phyloP scores from a whole-genome alignment of 2,113 vertebrate species.

The Oreochromis tanganicae region DNA sequence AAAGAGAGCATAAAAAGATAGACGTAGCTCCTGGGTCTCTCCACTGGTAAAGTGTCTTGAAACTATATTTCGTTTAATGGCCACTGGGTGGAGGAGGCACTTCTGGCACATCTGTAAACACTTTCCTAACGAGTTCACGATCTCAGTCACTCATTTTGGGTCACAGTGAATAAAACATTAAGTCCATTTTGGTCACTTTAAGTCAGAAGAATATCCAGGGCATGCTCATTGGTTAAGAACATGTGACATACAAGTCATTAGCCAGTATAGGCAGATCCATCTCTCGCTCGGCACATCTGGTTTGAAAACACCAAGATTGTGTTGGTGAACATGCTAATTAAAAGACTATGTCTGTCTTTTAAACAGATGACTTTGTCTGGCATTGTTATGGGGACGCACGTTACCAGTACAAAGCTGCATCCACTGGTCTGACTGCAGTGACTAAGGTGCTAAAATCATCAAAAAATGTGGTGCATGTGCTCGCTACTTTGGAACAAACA shows the following conservation, averaged over 20 bases:
- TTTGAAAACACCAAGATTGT: neutral
- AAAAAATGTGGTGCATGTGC: neutral
- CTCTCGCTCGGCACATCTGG: neutral
- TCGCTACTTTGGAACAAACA: neutral
- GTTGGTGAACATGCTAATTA: neutral
- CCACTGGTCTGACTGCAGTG: neutral
- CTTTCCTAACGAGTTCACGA: neutral
- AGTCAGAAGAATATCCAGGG: neutral
- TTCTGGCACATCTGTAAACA: neutral
- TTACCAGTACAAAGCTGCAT: neutral
- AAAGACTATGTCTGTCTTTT: neutral
- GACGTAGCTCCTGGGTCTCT: neutral
- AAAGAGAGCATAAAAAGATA: fast-evolving
- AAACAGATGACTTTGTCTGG: neutral
- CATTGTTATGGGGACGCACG: fast-evolving
- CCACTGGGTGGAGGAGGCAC: neutral
- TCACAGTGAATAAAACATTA: neutral
- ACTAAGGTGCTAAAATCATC: neutral
- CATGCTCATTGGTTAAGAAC: fast-evolving
- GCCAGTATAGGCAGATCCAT: neutral
- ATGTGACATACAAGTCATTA: neutral
- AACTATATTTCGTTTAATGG: neutral
- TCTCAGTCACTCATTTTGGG: neutral
- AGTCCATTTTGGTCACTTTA: neutral
- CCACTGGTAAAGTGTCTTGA: neutral